These are phyloP conservation scores for Clarias macrocephalus DNA, from an alignment of 2,113 vertebrate species.

Conservation along the genomic window DNA sequence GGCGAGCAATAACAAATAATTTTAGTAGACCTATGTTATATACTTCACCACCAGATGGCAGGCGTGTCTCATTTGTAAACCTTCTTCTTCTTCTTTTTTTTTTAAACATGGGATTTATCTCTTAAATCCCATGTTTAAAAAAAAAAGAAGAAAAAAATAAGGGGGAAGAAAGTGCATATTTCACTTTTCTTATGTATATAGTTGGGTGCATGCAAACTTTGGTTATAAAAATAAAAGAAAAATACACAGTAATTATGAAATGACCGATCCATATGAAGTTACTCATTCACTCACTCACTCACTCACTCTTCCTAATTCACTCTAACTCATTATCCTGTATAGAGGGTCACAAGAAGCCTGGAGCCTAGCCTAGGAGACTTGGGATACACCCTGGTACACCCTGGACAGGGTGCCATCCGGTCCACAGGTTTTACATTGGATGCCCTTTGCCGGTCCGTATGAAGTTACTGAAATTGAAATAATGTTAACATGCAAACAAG, in stretches of 20 bases:
- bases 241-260: not conserved
- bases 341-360: too few species aligned
- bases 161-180: not conserved
- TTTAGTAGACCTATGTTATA: not conserved
- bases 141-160: too few species aligned
- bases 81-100: too few species aligned
- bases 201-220: not conserved
- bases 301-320: too few species aligned
- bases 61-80: conserved; percentile 9
- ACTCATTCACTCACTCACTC: not conserved
- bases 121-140: not conserved
- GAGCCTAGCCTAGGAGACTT: too few species aligned
- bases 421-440: too few species aligned
- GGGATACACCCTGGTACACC: too few species aligned
- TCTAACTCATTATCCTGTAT: too few species aligned
- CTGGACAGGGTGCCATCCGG: too few species aligned
- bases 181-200: not conserved
- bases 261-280: not conserved
- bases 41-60: conserved; percentile 40
- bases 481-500: not conserved
- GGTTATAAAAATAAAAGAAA: not conserved
- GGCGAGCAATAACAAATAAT: not conserved
- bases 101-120: too few species aligned
- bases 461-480: not conserved
- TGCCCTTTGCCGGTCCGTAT: too few species aligned